Conservation (phyloP, 2,797 vertebrate species). For the Bucorvus abyssinicus region DNA sequence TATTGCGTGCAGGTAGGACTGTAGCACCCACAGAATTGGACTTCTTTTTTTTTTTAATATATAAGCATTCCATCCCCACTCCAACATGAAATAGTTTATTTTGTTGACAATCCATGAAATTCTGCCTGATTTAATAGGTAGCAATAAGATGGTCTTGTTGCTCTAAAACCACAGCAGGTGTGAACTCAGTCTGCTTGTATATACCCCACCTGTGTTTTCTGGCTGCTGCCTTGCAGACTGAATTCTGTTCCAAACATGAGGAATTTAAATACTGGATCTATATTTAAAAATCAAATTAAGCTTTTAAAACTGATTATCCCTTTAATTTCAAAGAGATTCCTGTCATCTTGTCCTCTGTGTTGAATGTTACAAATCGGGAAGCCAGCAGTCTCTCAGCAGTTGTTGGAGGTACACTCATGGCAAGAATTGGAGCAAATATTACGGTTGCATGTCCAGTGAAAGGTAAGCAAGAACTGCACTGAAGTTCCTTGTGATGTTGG, state of each 20-base stretch:
- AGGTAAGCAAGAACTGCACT: constrained; percentile 74
- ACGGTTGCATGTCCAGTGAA: constrained; percentile 82
- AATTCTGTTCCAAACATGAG: background rate
- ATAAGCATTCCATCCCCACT: background rate
- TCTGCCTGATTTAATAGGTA: background rate
- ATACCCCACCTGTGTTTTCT: background rate
- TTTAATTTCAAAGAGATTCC: constrained; percentile 81
- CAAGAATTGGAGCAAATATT: constrained; percentile 74
- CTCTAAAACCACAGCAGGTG: background rate
- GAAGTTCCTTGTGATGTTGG: background rate
- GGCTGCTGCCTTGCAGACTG: background rate
- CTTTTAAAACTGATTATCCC: constrained; percentile 11
- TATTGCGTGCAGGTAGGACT: constrained; percentile 81
- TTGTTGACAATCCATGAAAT: background rate
- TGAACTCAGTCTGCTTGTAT: background rate
- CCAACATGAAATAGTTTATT: background rate
- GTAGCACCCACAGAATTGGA: background rate
- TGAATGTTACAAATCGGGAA: constrained; percentile 75
- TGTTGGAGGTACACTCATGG: constrained; percentile 79
- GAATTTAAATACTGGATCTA: background rate
- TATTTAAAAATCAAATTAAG: background rate
- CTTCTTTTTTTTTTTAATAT: background rate
- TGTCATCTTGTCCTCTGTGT: constrained; percentile 73
- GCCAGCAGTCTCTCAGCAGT: constrained; percentile 62
- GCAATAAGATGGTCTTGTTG: background rate